These are phyloP conservation scores for Nephila pilipes DNA, from an alignment of 1,140 invertebrate genomes.

Conservation along the genomic window DNA sequence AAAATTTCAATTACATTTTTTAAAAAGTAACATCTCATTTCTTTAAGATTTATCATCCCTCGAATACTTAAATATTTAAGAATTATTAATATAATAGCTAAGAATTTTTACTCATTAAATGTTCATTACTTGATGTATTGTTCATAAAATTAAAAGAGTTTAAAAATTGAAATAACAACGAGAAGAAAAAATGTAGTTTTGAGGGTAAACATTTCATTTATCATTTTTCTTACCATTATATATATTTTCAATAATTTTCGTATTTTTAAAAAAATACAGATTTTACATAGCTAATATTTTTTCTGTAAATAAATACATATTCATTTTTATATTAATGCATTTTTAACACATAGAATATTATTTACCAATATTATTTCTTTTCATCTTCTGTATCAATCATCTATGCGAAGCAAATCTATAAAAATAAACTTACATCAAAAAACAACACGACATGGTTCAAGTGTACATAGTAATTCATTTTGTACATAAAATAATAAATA, in stretches of 20 bases:
- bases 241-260: neutral
- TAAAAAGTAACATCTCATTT: neutral
- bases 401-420: neutral
- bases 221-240: neutral
- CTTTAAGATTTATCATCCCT: neutral
- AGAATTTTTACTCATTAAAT: too few relatives aligned
- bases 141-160: too few relatives aligned
- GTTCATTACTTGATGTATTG: too few relatives aligned
- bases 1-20: too few relatives aligned
- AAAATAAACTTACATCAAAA: conserved; percentile 12
- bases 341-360: neutral
- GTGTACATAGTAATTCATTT: neutral
- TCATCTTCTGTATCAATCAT: neutral
- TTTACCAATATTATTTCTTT: neutral
- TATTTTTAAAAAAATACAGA: too few relatives aligned
- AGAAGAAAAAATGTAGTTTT: too few relatives aligned
- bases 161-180: too few relatives aligned
- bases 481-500: conserved; percentile 21
- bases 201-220: neutral
- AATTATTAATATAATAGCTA: too few relatives aligned
- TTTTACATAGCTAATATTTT: too few relatives aligned
- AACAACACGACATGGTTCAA: neutral
- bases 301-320: conserved; percentile 4
- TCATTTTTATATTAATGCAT: neutral
- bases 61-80: neutral